These are phyloP conservation scores for Acomys russatus DNA, from an alignment of 2,797 vertebrate genomes.

Conservation along the genomic window DNA sequence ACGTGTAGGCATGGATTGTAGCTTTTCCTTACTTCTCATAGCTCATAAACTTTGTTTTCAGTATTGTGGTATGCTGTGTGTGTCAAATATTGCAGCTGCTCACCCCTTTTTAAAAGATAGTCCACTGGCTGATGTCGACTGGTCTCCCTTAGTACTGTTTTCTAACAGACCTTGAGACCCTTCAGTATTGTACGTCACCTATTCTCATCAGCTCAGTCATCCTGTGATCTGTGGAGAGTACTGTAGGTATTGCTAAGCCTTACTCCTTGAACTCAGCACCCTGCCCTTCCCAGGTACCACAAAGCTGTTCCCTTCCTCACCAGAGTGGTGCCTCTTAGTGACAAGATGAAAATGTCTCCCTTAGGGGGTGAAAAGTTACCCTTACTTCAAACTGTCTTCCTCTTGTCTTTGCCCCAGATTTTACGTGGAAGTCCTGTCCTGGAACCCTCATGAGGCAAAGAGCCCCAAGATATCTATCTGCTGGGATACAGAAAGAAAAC, in stretches of 20 bases:
- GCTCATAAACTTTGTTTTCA: slow-evolving; percentile 25
- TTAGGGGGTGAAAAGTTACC: not conserved
- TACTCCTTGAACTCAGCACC: not conserved
- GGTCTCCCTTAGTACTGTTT: not conserved
- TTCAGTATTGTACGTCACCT: not conserved
- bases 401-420: not conserved
- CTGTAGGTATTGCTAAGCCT: not conserved
- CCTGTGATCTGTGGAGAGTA: not conserved
- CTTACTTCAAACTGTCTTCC: not conserved
- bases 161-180: not conserved
- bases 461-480: not conserved
- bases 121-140: not conserved
- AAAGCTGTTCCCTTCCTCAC: not conserved
- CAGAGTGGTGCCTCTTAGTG: not conserved
- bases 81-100: not conserved
- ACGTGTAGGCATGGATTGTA: not conserved
- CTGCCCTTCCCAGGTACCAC: too few relatives aligned
- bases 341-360: not conserved
- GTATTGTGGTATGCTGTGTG: not conserved
- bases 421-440: not conserved
- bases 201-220: not conserved
- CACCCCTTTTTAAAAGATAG: slow-evolving; percentile 18
- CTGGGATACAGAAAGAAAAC: slow-evolving; percentile 15
- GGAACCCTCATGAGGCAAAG: not conserved
- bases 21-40: not conserved